Conservation (phyloP, 2,888 invertebrate genomes). For the Branchinecta sandiegonensis region DNA sequence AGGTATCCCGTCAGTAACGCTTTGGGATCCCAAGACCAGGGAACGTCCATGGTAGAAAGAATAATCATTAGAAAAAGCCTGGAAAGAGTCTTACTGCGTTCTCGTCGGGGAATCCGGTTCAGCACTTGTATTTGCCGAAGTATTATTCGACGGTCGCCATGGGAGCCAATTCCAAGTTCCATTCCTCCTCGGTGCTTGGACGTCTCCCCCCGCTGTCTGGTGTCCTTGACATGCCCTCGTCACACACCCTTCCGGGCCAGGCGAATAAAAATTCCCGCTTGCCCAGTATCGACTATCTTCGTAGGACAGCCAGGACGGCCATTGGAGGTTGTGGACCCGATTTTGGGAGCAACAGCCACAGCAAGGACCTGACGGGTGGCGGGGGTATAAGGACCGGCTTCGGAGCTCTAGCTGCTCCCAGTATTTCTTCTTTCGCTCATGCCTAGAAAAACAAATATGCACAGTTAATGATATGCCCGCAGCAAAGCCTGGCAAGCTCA, state of each 20-base stretch:
- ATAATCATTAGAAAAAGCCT: too few relatives aligned
- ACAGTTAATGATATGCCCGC: too few relatives aligned
- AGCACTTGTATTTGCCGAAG: not conserved
- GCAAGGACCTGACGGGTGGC: constrained; percentile 35
- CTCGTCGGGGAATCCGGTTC: not conserved
- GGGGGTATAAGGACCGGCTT: constrained; percentile 60
- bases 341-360: constrained; percentile 60
- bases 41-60: too few relatives aligned
- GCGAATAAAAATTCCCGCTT: constrained; percentile 23
- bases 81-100: not conserved
- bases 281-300: constrained; percentile 22
- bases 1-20: too few relatives aligned
- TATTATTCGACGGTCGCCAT: constrained; percentile 22
- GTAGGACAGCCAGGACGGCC: not conserved
- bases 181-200: constrained; percentile 13
- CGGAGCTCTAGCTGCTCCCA: constrained; percentile 79
- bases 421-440: constrained; percentile 86
- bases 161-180: constrained; percentile 24
- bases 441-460: constrained; percentile 40
- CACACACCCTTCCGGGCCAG: constrained; percentile 19
- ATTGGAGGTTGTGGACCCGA: constrained; percentile 38
- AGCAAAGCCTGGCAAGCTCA: too few relatives aligned
- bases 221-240: not conserved
- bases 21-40: too few relatives aligned
- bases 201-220: not conserved